Evolutionary conservation across 2,797 vertebrate species (phyloP).

Genomic region (Zenarchopterus dispar): DNA sequence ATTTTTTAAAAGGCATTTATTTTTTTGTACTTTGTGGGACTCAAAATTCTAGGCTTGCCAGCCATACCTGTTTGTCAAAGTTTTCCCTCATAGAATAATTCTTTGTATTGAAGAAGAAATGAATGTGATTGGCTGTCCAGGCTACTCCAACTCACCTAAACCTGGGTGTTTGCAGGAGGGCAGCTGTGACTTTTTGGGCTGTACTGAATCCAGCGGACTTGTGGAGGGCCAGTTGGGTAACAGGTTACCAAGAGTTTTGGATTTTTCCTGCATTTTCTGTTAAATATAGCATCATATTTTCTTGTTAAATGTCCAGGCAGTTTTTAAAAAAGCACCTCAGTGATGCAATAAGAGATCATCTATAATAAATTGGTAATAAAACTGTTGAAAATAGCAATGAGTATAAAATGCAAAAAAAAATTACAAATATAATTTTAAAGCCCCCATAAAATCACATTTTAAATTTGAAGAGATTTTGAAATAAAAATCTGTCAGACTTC

Average conservation of each 20-base stretch:
- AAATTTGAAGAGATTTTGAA: no score
- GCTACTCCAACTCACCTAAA: constrained; percentile 35
- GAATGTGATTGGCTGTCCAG: no score
- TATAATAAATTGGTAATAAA: no score
- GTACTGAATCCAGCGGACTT: background rate
- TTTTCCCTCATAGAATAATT: background rate
- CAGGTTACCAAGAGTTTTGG: background rate
- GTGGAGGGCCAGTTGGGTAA: constrained; percentile 1
- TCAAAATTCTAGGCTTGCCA: background rate
- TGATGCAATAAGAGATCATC: background rate
- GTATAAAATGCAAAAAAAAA: background rate
- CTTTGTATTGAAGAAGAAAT: background rate
- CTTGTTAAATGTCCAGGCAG: background rate
- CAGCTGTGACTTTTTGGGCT: constrained; percentile 12
- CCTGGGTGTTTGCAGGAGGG: background rate
- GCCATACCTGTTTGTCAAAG: background rate
- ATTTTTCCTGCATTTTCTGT: constrained; percentile 48
- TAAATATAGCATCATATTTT: constrained; percentile 4
- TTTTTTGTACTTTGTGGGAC: background rate
- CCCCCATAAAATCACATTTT: no score
- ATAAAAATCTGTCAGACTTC: no score
- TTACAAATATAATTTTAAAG: background rate
- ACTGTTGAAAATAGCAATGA: background rate
- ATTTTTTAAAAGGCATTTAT: background rate
- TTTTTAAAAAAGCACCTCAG: background rate